Base-by-base conservation (phyloP, 2,113 vertebrate species). In the Colinus virginianus region DNA sequence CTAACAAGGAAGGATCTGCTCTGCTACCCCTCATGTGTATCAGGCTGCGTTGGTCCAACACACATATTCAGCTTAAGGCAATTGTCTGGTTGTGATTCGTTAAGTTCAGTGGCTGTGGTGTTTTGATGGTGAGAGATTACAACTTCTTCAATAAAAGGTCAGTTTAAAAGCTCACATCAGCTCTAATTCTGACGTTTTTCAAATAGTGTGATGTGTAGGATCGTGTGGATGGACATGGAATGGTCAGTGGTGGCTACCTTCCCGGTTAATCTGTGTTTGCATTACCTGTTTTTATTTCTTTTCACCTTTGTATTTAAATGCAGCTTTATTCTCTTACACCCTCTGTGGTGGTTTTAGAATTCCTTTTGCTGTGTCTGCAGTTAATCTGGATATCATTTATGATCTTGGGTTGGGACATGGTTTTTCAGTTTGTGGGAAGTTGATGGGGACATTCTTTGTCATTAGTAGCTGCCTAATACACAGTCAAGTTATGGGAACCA, bases 71-170 rank as follows among this genome's bases (percentile, higher is more conserved):
- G 11, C 61, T 56, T 64, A 13, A 53, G 71, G 43, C 20, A 59
- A 59, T 34, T 83, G 26, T 69, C 34, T 14, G 5, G 32, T 61
- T 94, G 32, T 77, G 76, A 40, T 77, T 90, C 22, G 21, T 25
- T 8, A 19, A 43, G 11, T 80, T 92, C 23, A 45, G 51, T 67
- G 56, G 18, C 72, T 80, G 22, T 91, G 43, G 30, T 83, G 30
- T 85, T 94, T 78, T 80, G 40, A 28, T 74, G 51, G 30, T 83
- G 78, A 67, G 55, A 94, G 82, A 43, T 62, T 42, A 46, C 45
- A 67, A 77, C 38, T 91, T 80, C 59, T 83, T 34, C 64, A 90
- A 88, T 94, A 91, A 92, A 94, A 92, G 14, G 43, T 91, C 69
- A 28, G 30, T 83, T 90, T 61, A 36, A 88, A 92, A 83, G 8